Conservation (phyloP, 2,113 vertebrate species). For the Saccopteryx bilineata region DNA sequence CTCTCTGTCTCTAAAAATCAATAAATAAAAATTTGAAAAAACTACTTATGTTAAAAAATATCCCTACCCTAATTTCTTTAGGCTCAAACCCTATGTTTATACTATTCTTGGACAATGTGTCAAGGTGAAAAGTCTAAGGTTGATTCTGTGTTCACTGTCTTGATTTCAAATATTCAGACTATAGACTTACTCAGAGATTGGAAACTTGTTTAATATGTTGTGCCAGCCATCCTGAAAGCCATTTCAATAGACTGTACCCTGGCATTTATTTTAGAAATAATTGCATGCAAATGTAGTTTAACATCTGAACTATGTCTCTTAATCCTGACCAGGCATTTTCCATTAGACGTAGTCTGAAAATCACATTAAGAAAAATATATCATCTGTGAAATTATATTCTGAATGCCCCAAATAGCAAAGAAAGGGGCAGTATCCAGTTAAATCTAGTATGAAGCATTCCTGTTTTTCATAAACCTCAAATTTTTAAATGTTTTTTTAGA, state of each 20-base stretch:
- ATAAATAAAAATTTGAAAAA: no score
- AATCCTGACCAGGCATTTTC: constrained; percentile 79
- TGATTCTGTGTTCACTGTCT: constrained; percentile 50
- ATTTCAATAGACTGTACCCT: constrained; percentile 74
- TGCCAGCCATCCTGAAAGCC: constrained; percentile 75
- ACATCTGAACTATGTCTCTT: constrained; percentile 79
- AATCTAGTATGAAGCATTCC: constrained; percentile 38
- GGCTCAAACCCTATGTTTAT: not conserved
- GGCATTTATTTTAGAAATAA: constrained; percentile 82
- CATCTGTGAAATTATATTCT: constrained; percentile 79
- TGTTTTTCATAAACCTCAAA: constrained; percentile 64
- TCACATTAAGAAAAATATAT: constrained; percentile 74
- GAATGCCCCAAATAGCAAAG: constrained; percentile 72
- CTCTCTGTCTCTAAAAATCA: no score
- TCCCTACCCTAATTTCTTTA: not conserved
- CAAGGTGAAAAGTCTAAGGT: constrained; percentile 39
- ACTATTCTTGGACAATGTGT: not conserved
- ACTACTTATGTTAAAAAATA: no score
- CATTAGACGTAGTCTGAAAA: constrained; percentile 68
- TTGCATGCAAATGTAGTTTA: constrained; percentile 78
- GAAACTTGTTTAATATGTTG: constrained; percentile 52
- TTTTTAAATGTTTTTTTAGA: constrained; percentile 64
- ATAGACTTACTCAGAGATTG: constrained; percentile 62
- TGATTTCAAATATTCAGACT: constrained; percentile 68
- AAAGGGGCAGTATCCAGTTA: constrained; percentile 54